Conservation (phyloP, 2,113 vertebrate genomes). For the Epinephelus fuscoguttatus region DNA sequence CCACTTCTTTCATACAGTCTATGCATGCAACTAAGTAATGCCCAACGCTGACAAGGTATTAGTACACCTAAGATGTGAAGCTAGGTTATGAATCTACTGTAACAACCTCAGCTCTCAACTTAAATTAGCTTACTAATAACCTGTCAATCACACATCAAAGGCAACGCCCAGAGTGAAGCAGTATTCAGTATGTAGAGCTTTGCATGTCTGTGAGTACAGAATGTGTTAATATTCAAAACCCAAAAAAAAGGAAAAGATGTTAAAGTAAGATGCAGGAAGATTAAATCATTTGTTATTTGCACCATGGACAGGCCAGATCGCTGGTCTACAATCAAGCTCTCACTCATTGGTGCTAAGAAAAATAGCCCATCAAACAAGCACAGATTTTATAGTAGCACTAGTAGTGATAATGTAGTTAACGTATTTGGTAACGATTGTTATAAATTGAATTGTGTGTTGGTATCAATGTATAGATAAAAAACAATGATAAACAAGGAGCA, state of each 20-base stretch:
- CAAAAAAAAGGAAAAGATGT: neutral
- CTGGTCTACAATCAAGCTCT: neutral
- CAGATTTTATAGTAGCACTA: neutral
- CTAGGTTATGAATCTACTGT: neutral
- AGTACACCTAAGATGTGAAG: neutral
- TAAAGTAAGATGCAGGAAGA: neutral
- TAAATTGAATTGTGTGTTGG: neutral
- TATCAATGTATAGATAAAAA: neutral
- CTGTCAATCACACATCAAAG: conserved; percentile 20
- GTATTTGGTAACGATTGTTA: neutral
- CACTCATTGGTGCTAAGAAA: neutral
- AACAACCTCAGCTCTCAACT: neutral
- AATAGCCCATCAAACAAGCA: neutral
- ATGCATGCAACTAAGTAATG: neutral
- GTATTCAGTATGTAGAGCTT: conserved; percentile 4
- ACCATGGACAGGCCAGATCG: neutral
- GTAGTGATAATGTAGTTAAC: neutral
- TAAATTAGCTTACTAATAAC: conserved; percentile 12
- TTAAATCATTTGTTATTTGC: conserved; percentile 6
- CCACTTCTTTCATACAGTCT: too few species aligned
- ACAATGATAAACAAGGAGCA: neutral
- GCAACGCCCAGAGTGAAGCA: neutral
- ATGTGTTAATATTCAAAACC: neutral
- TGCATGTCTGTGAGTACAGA: neutral
- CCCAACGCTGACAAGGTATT: neutral